phyloP scores from a whole-genome alignment of 2,113 vertebrate genomes.

The Oncorhynchus masou region DNA sequence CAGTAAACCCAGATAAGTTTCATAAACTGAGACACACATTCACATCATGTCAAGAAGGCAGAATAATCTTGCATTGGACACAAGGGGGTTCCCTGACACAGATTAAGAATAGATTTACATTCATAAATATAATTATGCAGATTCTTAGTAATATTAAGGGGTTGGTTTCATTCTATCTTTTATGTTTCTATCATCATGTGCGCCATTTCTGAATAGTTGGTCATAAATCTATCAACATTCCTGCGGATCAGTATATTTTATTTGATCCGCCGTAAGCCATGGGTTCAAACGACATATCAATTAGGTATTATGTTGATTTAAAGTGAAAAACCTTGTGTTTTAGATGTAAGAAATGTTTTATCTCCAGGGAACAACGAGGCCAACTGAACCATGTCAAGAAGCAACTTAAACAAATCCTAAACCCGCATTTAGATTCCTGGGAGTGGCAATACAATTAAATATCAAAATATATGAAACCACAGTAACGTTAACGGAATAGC shows the following conservation, averaged over 20 bases:
- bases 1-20: too few species aligned
- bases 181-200: not conserved
- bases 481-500: not conserved
- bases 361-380: too few species aligned
- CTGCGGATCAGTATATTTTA: too few species aligned
- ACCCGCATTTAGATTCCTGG: too few species aligned
- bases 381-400: not conserved
- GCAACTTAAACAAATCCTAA: too few species aligned
- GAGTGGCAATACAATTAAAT: too few species aligned
- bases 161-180: conserved; percentile 14
- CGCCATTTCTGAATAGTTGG: not conserved
- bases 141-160: not conserved
- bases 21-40: conserved; percentile 57
- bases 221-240: not conserved
- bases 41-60: conserved; percentile 25
- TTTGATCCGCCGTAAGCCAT: too few species aligned
- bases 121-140: conserved; percentile 15
- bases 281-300: too few species aligned
- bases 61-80: conserved; percentile 50
- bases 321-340: too few species aligned
- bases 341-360: too few species aligned
- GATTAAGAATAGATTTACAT: conserved; percentile 20
- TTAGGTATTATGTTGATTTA: too few species aligned
- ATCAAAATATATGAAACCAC: not conserved
- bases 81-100: conserved; percentile 44